These are phyloP conservation scores for Elegia similella DNA, from an alignment of 2,888 invertebrate species.

Conservation along the genomic window DNA sequence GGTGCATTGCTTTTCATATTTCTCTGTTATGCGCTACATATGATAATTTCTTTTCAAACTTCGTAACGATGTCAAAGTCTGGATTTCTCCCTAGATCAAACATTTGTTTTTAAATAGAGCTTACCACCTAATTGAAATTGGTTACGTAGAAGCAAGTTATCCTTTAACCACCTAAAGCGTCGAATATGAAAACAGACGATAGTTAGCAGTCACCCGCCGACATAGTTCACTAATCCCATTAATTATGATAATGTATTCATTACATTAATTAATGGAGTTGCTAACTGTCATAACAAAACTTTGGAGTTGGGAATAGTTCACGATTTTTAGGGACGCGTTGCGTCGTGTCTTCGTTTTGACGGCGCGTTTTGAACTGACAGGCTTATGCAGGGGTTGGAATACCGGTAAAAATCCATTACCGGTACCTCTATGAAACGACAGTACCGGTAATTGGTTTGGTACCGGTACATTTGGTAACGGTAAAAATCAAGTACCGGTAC, in stretches of 20 bases:
- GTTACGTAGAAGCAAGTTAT: neutral
- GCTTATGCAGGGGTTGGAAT: neutral
- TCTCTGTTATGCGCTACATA: no score
- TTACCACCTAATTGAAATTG: no score
- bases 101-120: no score
- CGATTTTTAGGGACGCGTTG: constrained; percentile 30
- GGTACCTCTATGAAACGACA: no score
- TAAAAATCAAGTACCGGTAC: no score
- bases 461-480: no score
- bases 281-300: constrained; percentile 61
- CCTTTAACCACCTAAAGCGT: constrained; percentile 39
- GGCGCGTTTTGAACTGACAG: neutral
- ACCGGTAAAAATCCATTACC: no score
- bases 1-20: no score
- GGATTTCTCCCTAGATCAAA: no score
- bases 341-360: neutral
- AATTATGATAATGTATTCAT: constrained; percentile 71
- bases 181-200: constrained; percentile 14
- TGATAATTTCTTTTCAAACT: no score
- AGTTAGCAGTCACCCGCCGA: constrained; percentile 24
- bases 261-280: constrained; percentile 67
- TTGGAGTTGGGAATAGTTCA: constrained; percentile 48
- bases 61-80: no score
- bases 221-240: constrained; percentile 68
- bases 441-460: no score